phyloP scores from a whole-genome alignment of 1,140 invertebrate species.

The Drosophila funebris region DNA sequence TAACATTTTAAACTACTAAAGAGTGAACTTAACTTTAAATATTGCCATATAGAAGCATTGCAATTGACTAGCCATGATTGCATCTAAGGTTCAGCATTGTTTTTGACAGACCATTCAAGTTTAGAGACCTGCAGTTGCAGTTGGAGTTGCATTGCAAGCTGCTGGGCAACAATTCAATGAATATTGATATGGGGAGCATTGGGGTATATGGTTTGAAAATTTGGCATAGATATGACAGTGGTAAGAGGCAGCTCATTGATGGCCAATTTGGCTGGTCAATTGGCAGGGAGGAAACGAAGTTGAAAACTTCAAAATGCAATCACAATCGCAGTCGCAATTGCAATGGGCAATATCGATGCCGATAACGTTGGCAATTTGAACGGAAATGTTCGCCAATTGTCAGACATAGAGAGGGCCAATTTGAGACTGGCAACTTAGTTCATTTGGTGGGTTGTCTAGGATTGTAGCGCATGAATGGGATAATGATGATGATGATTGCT shows the following conservation, averaged over 20 bases:
- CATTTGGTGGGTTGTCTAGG: background rate
- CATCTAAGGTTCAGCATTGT: conserved; percentile 1
- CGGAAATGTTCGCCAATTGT: conserved; percentile 54
- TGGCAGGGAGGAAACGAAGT: conserved; percentile 51
- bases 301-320: conserved; percentile 34
- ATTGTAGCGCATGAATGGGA: background rate
- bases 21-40: background rate
- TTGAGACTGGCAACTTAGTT: background rate
- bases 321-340: conserved; percentile 38
- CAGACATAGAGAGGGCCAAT: background rate
- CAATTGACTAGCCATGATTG: background rate
- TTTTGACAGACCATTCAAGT: conserved; percentile 39
- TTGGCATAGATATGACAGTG: conserved; percentile 29
- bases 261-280: conserved; percentile 69
- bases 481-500: conserved; percentile 40
- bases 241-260: conserved; percentile 54
- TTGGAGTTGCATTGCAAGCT: background rate
- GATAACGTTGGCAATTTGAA: conserved; percentile 52
- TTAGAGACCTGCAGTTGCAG: conserved; percentile 10
- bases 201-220: conserved; percentile 1
- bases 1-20: background rate
- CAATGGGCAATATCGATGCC: conserved; percentile 50
- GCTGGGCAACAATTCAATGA: background rate
- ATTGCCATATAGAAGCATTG: background rate
- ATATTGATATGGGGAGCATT: background rate